Conservation (phyloP, 2,888 invertebrate genomes). For the Lapara coniferarum region DNA sequence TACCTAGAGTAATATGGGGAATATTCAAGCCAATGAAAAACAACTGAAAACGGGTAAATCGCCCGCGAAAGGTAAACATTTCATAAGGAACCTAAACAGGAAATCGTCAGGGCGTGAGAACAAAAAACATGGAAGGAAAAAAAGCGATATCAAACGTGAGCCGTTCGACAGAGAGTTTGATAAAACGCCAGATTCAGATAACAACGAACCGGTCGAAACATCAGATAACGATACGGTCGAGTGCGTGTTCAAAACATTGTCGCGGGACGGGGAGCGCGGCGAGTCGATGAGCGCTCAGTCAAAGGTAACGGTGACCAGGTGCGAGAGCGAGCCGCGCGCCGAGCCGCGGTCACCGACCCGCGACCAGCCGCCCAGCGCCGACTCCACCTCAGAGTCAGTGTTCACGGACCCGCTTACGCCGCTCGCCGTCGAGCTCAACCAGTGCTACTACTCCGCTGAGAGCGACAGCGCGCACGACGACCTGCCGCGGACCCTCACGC, state of each 20-base stretch:
- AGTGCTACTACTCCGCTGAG: conserved; percentile 85
- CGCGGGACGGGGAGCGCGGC: conserved; percentile 58
- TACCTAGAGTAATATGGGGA: conserved; percentile 71
- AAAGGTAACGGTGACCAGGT: conserved; percentile 77
- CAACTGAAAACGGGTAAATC: conserved; percentile 79
- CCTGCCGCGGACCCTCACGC: conserved; percentile 61
- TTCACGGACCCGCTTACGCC: conserved; percentile 89
- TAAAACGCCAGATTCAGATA: conserved; percentile 80
- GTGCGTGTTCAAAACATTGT: conserved; percentile 70
- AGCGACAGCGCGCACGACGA: conserved; percentile 79
- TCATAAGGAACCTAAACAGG: conserved; percentile 79
- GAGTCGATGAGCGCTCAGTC: conserved; percentile 67
- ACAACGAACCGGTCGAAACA: conserved; percentile 72
- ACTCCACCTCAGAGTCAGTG: conserved; percentile 88
- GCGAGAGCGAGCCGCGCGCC: conserved; percentile 64
- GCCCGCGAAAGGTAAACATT: conserved; percentile 83
- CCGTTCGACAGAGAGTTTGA: conserved; percentile 67
- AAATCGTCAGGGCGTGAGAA: conserved; percentile 71
- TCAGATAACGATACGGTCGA: conserved; percentile 79
- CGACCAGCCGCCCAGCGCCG: conserved; percentile 70
- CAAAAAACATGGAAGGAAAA: conserved; percentile 74
- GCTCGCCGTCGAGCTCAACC: conserved; percentile 85
- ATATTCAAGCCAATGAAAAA: conserved; percentile 80
- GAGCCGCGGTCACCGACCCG: conserved; percentile 77
- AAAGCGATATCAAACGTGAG: conserved; percentile 67